These are phyloP conservation scores for Porites evermanni DNA, from an alignment of 92 coral and sea anemone species.

Conservation along the genomic window DNA sequence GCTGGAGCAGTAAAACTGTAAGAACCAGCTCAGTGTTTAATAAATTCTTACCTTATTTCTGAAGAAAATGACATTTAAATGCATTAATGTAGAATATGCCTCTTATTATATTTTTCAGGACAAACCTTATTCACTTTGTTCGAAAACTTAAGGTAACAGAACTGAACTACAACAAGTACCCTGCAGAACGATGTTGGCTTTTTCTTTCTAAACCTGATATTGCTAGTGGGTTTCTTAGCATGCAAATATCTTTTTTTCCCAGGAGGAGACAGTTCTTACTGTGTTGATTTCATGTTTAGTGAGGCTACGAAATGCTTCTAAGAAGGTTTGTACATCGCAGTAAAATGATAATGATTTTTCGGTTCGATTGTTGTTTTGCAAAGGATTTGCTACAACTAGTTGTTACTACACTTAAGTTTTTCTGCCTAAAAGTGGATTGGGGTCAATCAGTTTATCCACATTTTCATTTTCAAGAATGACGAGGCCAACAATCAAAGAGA, in stretches of 20 bases:
- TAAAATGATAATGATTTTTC: not conserved
- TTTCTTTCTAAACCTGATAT: not conserved
- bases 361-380: too few species aligned
- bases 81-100: not conserved
- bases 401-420: too few species aligned
- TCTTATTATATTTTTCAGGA: constrained; percentile 29
- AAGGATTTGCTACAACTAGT: too few species aligned
- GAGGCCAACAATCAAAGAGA: constrained; percentile 71
- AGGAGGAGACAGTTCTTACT: constrained; percentile 90
- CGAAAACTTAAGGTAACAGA: constrained; percentile 61
- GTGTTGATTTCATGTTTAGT: constrained; percentile 90
- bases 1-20: constrained; percentile 56
- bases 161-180: too few species aligned
- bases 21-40: constrained; percentile 2
- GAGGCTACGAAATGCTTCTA: constrained; percentile 65
- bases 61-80: not conserved
- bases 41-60: not conserved
- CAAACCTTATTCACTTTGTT: constrained; percentile 57
- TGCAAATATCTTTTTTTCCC: not conserved
- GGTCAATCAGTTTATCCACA: not conserved
- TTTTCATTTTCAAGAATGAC: constrained; percentile 45
- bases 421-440: too few species aligned
- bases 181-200: not conserved
- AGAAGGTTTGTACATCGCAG: constrained; percentile 24
- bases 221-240: not conserved